phyloP scores from a whole-genome alignment of 2,888 invertebrate genomes.

The Tromatobia lineatoria region DNA sequence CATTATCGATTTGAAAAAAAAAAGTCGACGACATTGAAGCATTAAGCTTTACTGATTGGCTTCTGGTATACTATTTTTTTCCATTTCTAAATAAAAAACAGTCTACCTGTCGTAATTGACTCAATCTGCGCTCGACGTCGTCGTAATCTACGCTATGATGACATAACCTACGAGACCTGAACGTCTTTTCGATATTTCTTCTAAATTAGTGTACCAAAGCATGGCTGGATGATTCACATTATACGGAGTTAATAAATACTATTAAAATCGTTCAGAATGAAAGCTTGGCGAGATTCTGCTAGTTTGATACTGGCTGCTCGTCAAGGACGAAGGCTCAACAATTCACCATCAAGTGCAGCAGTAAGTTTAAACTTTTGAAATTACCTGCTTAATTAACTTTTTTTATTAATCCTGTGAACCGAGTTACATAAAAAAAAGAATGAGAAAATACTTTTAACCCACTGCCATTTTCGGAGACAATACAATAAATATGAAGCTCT shows the following conservation, averaged over 20 bases:
- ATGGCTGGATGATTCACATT: not conserved
- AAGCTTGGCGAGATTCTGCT: slow-evolving; percentile 89
- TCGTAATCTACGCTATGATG: not conserved
- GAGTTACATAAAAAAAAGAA: too few relatives aligned
- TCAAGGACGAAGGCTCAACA: slow-evolving; percentile 69
- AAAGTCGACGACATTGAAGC: not conserved
- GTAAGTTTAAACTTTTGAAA: slow-evolving; percentile 68
- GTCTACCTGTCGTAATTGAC: not conserved
- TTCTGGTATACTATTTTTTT: not conserved
- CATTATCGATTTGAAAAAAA: not conserved
- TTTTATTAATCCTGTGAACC: too few relatives aligned
- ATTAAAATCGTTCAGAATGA: slow-evolving; percentile 78
- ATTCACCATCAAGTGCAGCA: slow-evolving; percentile 42
- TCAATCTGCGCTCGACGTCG: not conserved
- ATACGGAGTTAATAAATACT: not conserved
- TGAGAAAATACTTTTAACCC: too few relatives aligned
- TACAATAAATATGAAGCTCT: too few relatives aligned
- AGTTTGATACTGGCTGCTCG: slow-evolving; percentile 88
- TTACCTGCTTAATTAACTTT: not conserved
- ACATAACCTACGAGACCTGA: not conserved
- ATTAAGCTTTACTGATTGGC: not conserved
- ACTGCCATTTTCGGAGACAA: too few relatives aligned
- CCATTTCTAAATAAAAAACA: not conserved
- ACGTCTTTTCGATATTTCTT: not conserved
- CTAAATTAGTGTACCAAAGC: not conserved